Conservation (phyloP, 2,797 vertebrate genomes). For the Scarus forsteni region DNA sequence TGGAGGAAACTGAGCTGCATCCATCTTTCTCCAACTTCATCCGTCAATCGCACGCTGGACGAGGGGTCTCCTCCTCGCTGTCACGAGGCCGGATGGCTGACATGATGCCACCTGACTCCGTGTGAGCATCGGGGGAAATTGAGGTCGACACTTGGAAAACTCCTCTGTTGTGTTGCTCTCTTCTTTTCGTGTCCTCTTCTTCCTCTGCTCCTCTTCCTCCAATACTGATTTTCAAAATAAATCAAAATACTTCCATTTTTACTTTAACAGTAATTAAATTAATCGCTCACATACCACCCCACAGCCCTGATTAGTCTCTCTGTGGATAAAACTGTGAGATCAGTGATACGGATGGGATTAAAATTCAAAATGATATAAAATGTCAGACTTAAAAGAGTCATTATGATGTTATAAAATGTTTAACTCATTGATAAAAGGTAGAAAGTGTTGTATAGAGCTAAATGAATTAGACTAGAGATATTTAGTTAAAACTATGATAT, state of each 20-base stretch:
- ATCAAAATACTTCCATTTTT: not conserved
- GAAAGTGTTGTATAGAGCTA: no score
- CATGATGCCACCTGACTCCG: constrained; percentile 16
- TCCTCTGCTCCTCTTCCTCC: no score
- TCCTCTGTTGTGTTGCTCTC: not conserved
- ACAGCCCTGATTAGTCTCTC: not conserved
- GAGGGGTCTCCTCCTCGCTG: not conserved
- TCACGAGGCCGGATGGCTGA: constrained; percentile 21
- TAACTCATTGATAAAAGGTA: no score
- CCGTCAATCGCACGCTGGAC: not conserved
- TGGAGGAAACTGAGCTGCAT: not conserved
- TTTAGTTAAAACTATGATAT: no score
- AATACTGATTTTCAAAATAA: not conserved
- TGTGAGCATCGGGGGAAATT: constrained; percentile 9
- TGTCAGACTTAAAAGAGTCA: no score
- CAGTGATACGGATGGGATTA: no score
- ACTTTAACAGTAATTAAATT: no score
- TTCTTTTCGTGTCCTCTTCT: not conserved
- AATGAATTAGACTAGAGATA: no score
- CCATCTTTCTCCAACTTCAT: constrained; percentile 5
- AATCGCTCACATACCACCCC: no score
- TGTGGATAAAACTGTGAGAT: no score
- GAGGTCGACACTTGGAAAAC: constrained; percentile 22
- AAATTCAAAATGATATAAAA: no score
- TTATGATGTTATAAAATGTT: no score